These are phyloP conservation scores for Meloidogyne exigua DNA, from an alignment of 1,140 invertebrate genomes.

Conservation along the genomic window DNA sequence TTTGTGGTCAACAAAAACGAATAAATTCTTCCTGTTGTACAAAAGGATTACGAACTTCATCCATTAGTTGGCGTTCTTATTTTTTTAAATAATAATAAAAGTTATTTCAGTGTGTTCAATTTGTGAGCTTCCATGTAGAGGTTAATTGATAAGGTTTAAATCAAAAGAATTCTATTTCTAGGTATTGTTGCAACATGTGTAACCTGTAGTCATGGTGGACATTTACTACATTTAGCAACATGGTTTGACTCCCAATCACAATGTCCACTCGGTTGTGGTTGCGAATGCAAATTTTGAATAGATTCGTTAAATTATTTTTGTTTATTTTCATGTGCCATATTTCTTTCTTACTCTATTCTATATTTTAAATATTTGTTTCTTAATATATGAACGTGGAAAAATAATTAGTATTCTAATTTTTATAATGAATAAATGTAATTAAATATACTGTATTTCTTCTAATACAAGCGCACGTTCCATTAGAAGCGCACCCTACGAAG, in stretches of 20 bases:
- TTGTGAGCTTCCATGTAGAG: slow-evolving; percentile 34
- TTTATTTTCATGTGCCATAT: neutral
- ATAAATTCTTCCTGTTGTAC: neutral
- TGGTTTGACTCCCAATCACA: slow-evolving; percentile 35
- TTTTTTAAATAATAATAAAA: neutral
- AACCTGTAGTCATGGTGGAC: slow-evolving; percentile 33
- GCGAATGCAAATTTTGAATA: slow-evolving; percentile 38
- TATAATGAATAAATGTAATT: neutral
- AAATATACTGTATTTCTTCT: no score
- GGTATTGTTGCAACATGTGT: slow-evolving; percentile 26
- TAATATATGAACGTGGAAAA: neutral
- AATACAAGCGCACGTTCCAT: no score
- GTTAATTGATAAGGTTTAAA: slow-evolving; percentile 10
- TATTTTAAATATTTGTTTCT: neutral
- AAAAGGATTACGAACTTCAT: slow-evolving; percentile 25
- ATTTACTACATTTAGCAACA: slow-evolving; percentile 25
- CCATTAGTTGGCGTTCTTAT: neutral
- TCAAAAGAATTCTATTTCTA: slow-evolving; percentile 2
- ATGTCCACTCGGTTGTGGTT: slow-evolving; percentile 35
- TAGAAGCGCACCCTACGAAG: no score
- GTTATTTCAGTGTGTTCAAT: slow-evolving; percentile 30
- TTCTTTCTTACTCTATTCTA: neutral
- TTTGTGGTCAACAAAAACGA: slow-evolving; percentile 21
- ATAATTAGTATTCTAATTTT: neutral
- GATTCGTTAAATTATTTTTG: neutral